These are phyloP conservation scores for Arctia plantaginis DNA, from an alignment of 2,888 invertebrate species.

Conservation along the genomic window DNA sequence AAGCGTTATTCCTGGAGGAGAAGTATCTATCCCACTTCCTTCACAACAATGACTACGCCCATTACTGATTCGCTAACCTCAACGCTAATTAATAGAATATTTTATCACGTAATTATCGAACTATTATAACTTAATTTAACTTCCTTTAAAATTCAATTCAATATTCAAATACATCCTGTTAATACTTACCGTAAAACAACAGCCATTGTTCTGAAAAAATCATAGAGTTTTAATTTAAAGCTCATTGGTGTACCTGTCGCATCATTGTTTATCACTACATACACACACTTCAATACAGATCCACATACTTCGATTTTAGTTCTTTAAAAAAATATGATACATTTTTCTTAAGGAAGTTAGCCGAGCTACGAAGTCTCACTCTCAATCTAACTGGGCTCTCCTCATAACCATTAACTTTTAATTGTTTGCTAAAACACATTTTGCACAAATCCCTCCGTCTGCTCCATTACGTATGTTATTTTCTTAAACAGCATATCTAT, in stretches of 20 bases:
- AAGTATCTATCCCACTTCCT: conserved; percentile 34
- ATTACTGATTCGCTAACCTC: conserved; percentile 40
- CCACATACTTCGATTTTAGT: neutral
- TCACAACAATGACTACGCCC: conserved; percentile 32
- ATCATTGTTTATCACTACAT: neutral
- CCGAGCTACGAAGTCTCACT: conserved; percentile 10
- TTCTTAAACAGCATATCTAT: conserved; percentile 39
- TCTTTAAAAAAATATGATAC: neutral
- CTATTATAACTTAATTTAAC: conserved; percentile 27
- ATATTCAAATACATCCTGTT: conserved; percentile 42
- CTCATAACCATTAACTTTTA: conserved; percentile 56
- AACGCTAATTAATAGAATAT: conserved; percentile 47
- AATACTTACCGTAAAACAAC: conserved; percentile 13
- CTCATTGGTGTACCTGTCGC: neutral
- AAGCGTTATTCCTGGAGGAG: conserved; percentile 45
- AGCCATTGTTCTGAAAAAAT: conserved; percentile 15
- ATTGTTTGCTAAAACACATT: conserved; percentile 69
- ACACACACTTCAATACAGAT: neutral
- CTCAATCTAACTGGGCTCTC: conserved; percentile 23
- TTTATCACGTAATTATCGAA: conserved; percentile 53
- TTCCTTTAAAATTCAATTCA: conserved; percentile 45
- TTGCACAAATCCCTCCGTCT: conserved; percentile 67
- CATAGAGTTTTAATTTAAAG: conserved; percentile 2
- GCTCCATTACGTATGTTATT: conserved; percentile 55
- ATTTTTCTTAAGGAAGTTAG: neutral